Conservation (phyloP, 2,797 vertebrate species). For the Fringilla coelebs region DNA sequence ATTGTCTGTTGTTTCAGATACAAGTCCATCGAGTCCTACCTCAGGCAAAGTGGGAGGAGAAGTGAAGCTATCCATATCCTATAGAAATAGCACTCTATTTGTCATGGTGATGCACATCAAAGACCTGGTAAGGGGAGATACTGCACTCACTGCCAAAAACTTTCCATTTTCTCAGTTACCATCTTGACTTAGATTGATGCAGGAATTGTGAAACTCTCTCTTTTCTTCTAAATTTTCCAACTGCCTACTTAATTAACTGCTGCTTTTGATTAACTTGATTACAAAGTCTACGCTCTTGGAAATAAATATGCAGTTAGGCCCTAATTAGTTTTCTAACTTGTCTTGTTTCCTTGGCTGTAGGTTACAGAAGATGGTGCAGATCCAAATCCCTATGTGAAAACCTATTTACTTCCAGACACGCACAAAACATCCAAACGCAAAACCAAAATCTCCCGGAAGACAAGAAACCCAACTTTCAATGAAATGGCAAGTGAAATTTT, state of each 20-base stretch:
- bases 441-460: constrained; percentile 95
- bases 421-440: constrained; percentile 97
- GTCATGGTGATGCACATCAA: constrained; percentile 99
- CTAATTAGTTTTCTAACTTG: background rate
- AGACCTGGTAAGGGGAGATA: constrained; percentile 83
- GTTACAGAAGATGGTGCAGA: constrained; percentile 93
- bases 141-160: background rate
- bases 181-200: background rate
- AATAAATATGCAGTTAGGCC: background rate
- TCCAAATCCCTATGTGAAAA: constrained; percentile 98
- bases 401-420: constrained; percentile 93
- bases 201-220: background rate
- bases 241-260: background rate
- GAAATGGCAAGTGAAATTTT: constrained; percentile 88
- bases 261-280: background rate
- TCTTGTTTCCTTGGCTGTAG: constrained; percentile 70
- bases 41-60: constrained; percentile 92
- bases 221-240: background rate
- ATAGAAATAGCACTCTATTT: constrained; percentile 95
- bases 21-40: constrained; percentile 83
- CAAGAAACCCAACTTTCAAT: constrained; percentile 97
- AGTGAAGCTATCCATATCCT: constrained; percentile 95
- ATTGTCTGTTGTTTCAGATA: constrained; percentile 72
- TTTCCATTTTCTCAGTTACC: background rate
- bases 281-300: background rate